phyloP scores from a whole-genome alignment of 2,113 vertebrate genomes.

The Tetraodon nigroviridis region DNA sequence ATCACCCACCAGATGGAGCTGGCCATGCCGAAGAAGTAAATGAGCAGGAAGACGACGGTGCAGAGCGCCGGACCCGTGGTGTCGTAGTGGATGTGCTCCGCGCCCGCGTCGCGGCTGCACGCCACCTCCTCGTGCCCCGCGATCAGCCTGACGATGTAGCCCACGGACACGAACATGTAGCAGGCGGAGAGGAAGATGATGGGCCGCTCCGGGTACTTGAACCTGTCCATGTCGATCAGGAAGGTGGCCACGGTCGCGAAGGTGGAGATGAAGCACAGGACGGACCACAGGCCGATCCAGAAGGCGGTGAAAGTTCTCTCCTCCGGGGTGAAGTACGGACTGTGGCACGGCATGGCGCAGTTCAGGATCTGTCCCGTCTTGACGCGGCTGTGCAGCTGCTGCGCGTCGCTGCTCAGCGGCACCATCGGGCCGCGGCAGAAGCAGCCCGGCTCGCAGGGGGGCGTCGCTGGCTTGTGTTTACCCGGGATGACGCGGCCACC shows the following conservation, averaged over 20 bases:
- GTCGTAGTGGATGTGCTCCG: conserved; percentile 81
- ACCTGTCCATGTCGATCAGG: conserved; percentile 89
- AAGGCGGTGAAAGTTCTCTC: conserved; percentile 87
- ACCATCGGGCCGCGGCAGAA: conserved; percentile 87
- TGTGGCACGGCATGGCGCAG: conserved; percentile 88
- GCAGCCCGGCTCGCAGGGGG: conserved; percentile 80
- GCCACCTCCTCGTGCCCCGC: conserved; percentile 87
- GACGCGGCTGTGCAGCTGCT: conserved; percentile 83
- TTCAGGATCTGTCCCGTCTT: conserved; percentile 82
- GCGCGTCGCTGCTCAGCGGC: conserved; percentile 74
- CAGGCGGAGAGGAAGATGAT: conserved; percentile 92
- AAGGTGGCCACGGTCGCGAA: conserved; percentile 89
- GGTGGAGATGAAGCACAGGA: conserved; percentile 89
- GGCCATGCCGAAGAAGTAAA: conserved; percentile 91
- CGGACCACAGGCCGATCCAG: conserved; percentile 90
- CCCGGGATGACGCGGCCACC: conserved; percentile 41
- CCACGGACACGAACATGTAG: conserved; percentile 87
- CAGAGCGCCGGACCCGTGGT: conserved; percentile 89
- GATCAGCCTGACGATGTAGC: conserved; percentile 84
- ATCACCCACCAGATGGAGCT: conserved; percentile 92
- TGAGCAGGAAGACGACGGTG: conserved; percentile 89
- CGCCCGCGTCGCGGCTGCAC: conserved; percentile 75
- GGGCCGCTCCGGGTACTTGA: conserved; percentile 90
- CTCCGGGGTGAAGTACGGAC: conserved; percentile 83
- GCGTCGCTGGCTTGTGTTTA: conserved; percentile 48